Conservation (phyloP, 2,113 vertebrate genomes). For the Oreochromis aureus region DNA sequence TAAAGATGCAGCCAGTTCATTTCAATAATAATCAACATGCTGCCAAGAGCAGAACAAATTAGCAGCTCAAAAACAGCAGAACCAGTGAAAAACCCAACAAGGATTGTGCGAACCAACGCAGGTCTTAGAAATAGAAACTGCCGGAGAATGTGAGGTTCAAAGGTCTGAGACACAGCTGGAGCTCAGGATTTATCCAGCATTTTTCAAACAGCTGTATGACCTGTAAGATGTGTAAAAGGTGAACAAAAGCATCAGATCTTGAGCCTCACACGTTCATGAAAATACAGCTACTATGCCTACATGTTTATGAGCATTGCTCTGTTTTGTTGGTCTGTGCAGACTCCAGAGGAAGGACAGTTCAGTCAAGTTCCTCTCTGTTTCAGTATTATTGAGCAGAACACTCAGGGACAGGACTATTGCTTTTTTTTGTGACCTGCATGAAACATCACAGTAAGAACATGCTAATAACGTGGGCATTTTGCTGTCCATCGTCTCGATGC, state of each 20-base stretch:
- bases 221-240: background rate
- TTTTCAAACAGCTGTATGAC: background rate
- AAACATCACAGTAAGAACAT: background rate
- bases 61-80: background rate
- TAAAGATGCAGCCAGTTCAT: background rate
- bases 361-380: background rate
- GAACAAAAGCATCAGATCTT: background rate
- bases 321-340: background rate
- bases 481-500: fast-evolving
- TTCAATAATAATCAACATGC: background rate
- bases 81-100: background rate
- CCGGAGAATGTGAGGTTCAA: background rate
- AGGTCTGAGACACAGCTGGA: background rate
- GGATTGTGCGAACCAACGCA: background rate
- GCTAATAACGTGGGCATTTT: background rate
- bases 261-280: background rate
- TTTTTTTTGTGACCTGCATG: background rate
- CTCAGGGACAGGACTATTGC: background rate
- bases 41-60: background rate
- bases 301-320: background rate
- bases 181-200: background rate
- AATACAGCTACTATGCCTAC: background rate
- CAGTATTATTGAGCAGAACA: background rate
- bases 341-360: background rate
- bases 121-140: background rate